Evolutionary conservation across 53 echinoderm and acorn worm species (phyloP).

Genomic region (Antedon mediterranea): DNA sequence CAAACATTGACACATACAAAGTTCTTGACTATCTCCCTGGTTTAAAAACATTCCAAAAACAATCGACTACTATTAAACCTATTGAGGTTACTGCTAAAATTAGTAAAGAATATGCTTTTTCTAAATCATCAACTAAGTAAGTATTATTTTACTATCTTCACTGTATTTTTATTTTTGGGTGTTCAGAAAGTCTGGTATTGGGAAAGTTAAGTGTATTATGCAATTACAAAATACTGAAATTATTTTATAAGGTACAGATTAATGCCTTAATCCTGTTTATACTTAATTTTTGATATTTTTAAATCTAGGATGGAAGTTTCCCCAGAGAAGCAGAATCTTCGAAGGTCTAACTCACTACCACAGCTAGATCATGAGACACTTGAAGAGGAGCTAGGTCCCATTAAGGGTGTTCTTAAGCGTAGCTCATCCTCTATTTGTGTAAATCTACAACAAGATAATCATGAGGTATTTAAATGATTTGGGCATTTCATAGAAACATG

Average conservation of each 20-base stretch:
- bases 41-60: slow-evolving; percentile 4
- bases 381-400: slow-evolving; percentile 63
- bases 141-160: too few relatives aligned
- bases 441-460: background rate
- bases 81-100: background rate
- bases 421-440: background rate
- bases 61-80: background rate
- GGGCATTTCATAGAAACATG: too few relatives aligned
- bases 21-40: slow-evolving; percentile 77
- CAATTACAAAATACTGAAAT: too few relatives aligned
- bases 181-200: too few relatives aligned
- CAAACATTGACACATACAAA: slow-evolving; percentile 44
- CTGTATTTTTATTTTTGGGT: too few relatives aligned
- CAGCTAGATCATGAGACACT: slow-evolving; percentile 51
- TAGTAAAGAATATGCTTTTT: background rate
- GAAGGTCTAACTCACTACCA: slow-evolving; percentile 50
- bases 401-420: slow-evolving; percentile 1
- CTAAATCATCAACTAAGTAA: background rate
- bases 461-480: background rate
- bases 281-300: too few relatives aligned
- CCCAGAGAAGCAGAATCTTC: background rate
- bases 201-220: too few relatives aligned
- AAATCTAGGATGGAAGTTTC: background rate
- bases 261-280: too few relatives aligned
- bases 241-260: too few relatives aligned